Conservation (phyloP, 1,140 invertebrate genomes). For the Sesamia nonagrioides region DNA sequence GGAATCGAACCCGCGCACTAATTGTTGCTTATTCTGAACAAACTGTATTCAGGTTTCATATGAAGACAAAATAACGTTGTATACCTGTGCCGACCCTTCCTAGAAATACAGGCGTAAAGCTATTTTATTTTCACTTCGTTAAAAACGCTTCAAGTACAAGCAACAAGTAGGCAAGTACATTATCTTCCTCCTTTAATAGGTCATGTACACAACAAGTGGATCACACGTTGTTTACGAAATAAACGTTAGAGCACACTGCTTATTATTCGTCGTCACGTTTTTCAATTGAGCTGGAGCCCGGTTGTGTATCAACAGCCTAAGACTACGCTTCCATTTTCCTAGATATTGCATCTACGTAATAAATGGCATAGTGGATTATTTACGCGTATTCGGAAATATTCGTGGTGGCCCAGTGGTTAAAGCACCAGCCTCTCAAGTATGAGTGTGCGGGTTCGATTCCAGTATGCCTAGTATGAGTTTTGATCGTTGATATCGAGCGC, state of each 20-base stretch:
- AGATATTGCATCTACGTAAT: not conserved
- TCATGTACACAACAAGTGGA: constrained; percentile 7
- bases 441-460: too few species aligned
- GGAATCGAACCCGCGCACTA: too few species aligned
- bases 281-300: constrained; percentile 21
- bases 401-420: too few species aligned
- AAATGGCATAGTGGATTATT: not conserved
- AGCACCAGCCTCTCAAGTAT: too few species aligned
- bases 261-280: constrained; percentile 35
- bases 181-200: constrained; percentile 17
- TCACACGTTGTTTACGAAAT: constrained; percentile 28
- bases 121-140: not conserved
- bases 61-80: too few species aligned
- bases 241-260: constrained; percentile 32
- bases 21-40: too few species aligned
- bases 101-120: not conserved
- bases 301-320: constrained; percentile 17
- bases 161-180: constrained; percentile 17
- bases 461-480: too few species aligned
- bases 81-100: not conserved
- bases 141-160: not conserved
- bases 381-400: not conserved
- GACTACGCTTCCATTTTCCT: not conserved
- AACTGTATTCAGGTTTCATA: too few species aligned
- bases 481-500: too few species aligned